phyloP scores from a whole-genome alignment of 2,888 invertebrate species.

The Ormia ochracea region DNA sequence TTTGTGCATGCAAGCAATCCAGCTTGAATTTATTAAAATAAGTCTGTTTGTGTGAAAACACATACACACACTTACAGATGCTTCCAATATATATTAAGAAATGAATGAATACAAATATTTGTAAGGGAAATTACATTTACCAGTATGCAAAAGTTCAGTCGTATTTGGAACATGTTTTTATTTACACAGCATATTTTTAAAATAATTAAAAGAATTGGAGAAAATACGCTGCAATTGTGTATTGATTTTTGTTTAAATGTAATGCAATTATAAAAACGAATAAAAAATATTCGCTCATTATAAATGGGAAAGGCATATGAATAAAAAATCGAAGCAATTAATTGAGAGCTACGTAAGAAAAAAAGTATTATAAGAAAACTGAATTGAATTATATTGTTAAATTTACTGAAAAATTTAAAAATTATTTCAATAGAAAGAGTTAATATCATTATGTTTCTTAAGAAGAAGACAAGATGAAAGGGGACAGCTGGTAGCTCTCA shows the following conservation, averaged over 20 bases:
- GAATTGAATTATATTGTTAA: not conserved
- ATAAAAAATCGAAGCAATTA: too few species aligned
- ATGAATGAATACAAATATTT: not conserved
- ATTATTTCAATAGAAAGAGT: too few species aligned
- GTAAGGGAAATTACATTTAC: not conserved
- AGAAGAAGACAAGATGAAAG: too few species aligned
- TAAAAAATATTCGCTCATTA: not conserved
- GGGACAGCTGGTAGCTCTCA: too few species aligned
- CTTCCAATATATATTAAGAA: not conserved
- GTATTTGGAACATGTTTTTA: not conserved
- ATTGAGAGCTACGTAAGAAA: too few species aligned
- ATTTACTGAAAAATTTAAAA: too few species aligned
- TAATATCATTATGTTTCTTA: too few species aligned
- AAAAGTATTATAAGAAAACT: too few species aligned
- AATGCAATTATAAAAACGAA: slow-evolving; percentile 19
- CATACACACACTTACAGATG: not conserved
- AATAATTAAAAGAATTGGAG: not conserved
- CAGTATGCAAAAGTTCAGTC: not conserved
- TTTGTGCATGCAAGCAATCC: not conserved
- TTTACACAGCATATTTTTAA: slow-evolving; percentile 2
- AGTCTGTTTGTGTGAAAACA: not conserved
- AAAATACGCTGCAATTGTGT: not conserved
- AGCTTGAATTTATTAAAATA: not conserved
- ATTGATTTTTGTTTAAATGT: slow-evolving; percentile 1
- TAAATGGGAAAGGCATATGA: not conserved